Percentiles rank a stretch among this genome's conserved stretches.
These are phyloP conservation scores for Leucoraja erinaceus DNA, from an alignment of 2,113 vertebrate genomes.

Conservation along the genomic window DNA sequence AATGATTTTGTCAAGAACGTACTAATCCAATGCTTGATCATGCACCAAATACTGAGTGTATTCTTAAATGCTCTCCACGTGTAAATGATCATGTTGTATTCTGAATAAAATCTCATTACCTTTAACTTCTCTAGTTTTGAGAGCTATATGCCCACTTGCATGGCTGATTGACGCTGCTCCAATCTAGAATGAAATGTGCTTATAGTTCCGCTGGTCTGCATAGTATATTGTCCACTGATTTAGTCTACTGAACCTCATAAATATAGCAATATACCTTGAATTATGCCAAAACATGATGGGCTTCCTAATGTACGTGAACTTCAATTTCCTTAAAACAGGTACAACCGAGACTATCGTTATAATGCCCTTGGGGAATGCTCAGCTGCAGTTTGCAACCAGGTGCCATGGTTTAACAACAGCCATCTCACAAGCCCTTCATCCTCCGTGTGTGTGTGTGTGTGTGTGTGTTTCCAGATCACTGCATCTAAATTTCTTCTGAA, in stretches of 20 bases:
- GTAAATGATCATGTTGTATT: background rate
- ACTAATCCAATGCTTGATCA: background rate
- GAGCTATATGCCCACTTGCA: background rate
- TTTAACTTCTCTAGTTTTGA: background rate
- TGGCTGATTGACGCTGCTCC: background rate
- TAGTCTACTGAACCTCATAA: background rate
- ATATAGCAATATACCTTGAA: background rate
- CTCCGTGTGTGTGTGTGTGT: background rate
- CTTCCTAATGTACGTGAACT: background rate
- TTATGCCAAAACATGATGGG: background rate
- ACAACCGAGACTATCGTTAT: background rate
- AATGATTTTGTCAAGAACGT: background rate
- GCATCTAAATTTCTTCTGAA: background rate
- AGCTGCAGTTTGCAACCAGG: background rate
- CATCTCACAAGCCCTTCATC: background rate
- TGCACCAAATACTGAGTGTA: background rate
- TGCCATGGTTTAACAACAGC: background rate
- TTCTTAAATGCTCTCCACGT: background rate
- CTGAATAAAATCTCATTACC: background rate
- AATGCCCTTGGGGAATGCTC: background rate
- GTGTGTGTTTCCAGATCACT: background rate
- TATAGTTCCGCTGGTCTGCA: background rate
- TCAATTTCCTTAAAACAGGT: background rate
- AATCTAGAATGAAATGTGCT: background rate
- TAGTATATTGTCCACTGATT: background rate